Base-by-base conservation (phyloP, 2,797 vertebrate species). In the Halcyon smyrnensis region DNA sequence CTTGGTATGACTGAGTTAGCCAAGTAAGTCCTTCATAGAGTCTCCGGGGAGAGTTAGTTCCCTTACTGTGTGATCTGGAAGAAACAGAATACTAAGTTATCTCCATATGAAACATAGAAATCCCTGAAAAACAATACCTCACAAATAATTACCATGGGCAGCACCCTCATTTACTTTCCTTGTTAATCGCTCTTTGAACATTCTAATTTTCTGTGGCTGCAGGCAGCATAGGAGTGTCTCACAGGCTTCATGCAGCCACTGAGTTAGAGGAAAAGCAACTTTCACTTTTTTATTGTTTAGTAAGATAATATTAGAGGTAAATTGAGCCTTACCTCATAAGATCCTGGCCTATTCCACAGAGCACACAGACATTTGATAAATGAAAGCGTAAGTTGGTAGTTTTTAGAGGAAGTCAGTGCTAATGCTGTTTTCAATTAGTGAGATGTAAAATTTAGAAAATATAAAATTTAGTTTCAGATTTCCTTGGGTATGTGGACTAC, bases 371-470 rank as follows among this genome's bases (percentile, higher is more conserved):
- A 84, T 78, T 76, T 64, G 32, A 51, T 64, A 78, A 89, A 34
- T 17, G 11, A 63, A 92, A 80, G 46, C 60, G 6, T 19, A 87
- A 73, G 50, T 43, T 12, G 73, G 63, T 36, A 64, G 60, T 43
- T 93, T 93, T 81, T 60, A 46, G 41, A 88, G 50, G 62, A 93
- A 89, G 18, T 18, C 0, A 0, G 8, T 83, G 27, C 16, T 57
- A 43, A 28, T 91, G 41, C 53, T 89, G 53, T 51, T 96, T 91
- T 73, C 73, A 92, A 28, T 92, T 89, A 92, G 15, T 46, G 39
- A 87, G 39, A 83, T 85, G 64, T 21, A 64, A 95, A 94, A 92
- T 64, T 79, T 37, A 79, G 37, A 89, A 89, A 67, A 81, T 48
- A 62, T 21, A 60, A 73, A 59, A 74, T 18, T 64, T 77, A 71